phyloP scores from a whole-genome alignment of 1,140 invertebrate genomes.

The Musca domestica region DNA sequence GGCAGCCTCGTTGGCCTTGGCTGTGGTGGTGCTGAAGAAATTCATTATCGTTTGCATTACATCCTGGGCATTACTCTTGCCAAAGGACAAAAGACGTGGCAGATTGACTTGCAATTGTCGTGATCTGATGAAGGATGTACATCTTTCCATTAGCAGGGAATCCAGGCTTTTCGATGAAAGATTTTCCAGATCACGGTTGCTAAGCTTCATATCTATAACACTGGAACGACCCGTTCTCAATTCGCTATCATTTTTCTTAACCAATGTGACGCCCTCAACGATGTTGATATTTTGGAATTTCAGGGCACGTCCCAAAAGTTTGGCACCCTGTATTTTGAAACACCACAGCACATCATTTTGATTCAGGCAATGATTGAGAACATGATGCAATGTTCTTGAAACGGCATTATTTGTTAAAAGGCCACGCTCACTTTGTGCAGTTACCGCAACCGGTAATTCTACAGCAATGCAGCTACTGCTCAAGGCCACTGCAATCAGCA shows the following conservation, averaged over 20 bases:
- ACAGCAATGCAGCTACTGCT: slow-evolving; percentile 16
- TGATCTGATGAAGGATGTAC: slow-evolving; percentile 61
- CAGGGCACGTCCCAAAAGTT: slow-evolving; percentile 63
- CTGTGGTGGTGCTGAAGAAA: slow-evolving; percentile 19
- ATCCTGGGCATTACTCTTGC: slow-evolving; percentile 42
- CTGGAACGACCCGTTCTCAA: slow-evolving; percentile 53
- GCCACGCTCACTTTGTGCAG: slow-evolving; percentile 13
- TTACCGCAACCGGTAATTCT: slow-evolving; percentile 28
- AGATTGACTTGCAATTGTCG: slow-evolving; percentile 62
- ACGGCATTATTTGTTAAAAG: slow-evolving; percentile 36
- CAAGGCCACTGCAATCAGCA: slow-evolving; percentile 19
- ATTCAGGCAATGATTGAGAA: slow-evolving; percentile 62
- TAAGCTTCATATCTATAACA: slow-evolving; percentile 55
- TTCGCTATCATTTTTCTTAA: slow-evolving; percentile 50
- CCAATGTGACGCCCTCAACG: slow-evolving; percentile 61
- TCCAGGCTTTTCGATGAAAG: slow-evolving; percentile 57
- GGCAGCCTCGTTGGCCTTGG: background rate
- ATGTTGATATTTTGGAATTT: slow-evolving; percentile 63
- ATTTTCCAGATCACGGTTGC: slow-evolving; percentile 58
- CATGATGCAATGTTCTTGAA: slow-evolving; percentile 54
- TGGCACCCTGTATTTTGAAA: slow-evolving; percentile 65
- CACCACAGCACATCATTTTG: slow-evolving; percentile 65
- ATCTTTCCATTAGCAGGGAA: slow-evolving; percentile 59
- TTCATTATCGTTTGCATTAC: slow-evolving; percentile 42
- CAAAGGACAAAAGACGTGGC: slow-evolving; percentile 51